phyloP scores from a whole-genome alignment of 35 echinoderm and acorn worm genomes.

The Amphiura filiformis region DNA sequence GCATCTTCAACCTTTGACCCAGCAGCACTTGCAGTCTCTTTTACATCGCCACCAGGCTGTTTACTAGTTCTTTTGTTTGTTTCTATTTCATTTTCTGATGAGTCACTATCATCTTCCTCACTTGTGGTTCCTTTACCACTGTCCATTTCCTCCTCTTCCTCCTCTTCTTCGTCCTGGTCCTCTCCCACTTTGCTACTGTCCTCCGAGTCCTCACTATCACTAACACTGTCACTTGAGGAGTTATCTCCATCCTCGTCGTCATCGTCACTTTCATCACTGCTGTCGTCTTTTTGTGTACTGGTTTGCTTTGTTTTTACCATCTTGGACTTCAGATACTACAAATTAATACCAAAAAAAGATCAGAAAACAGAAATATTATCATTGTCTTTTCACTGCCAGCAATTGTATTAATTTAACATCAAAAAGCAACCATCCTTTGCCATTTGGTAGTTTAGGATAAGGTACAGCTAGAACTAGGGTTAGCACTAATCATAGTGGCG shows the following conservation, averaged over 20 bases:
- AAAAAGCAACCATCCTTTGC: too few species aligned
- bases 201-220: too few species aligned
- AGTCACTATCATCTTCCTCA: not conserved
- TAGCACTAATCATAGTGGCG: too few species aligned
- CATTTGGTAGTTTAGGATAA: too few species aligned
- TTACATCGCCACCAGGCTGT: not conserved
- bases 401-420: too few species aligned
- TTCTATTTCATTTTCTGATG: not conserved
- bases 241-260: not conserved
- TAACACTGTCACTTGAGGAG: not conserved
- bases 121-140: constrained; percentile 10
- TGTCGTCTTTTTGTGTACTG: constrained; percentile 16
- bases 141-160: constrained; percentile 13
- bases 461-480: too few species aligned
- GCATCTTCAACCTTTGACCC: not conserved
- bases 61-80: not conserved
- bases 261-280: constrained; percentile 36
- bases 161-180: constrained; percentile 1
- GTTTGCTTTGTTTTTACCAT: constrained; percentile 43
- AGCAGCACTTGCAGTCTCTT: not conserved
- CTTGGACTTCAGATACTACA: constrained; percentile 68
- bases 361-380: not conserved
- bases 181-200: constrained; percentile 44
- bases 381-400: too few species aligned
- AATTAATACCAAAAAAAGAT: too few species aligned